Conservation (phyloP, 1,140 invertebrate species). For the Amphibalanus amphitrite region DNA sequence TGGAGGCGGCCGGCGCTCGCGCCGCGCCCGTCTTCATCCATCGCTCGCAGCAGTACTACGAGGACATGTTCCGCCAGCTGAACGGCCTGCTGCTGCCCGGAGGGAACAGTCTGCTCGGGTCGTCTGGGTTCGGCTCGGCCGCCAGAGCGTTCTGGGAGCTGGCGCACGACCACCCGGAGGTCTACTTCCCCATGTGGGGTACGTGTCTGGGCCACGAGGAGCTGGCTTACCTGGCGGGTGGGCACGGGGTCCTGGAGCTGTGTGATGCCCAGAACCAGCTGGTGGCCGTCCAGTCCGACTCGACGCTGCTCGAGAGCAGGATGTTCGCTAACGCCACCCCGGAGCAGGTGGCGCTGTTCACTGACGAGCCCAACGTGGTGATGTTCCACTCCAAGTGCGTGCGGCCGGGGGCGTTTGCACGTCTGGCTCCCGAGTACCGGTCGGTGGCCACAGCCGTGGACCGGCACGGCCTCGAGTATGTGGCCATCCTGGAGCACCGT, state of each 20-base stretch:
- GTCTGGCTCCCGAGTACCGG: conserved; percentile 15
- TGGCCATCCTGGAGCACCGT: conserved; percentile 35
- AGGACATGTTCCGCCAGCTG: background rate
- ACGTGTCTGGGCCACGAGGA: conserved; percentile 15
- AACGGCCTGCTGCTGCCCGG: conserved; percentile 55
- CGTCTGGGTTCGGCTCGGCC: too few species aligned
- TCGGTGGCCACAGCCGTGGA: conserved; percentile 53
- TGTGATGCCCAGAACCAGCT: background rate
- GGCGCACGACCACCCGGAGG: conserved; percentile 24
- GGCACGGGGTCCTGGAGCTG: conserved; percentile 22
- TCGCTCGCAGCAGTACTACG: too few species aligned
- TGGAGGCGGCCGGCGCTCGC: conserved; percentile 61
- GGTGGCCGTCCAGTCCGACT: too few species aligned
- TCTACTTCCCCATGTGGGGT: conserved; percentile 12
- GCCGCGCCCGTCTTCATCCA: conserved; percentile 51
- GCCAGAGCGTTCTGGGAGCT: conserved; percentile 18
- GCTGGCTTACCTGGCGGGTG: background rate
- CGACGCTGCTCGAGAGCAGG: too few species aligned
- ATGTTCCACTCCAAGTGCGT: background rate
- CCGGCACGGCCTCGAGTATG: conserved; percentile 41
- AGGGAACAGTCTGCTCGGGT: conserved; percentile 25
- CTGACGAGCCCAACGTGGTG: background rate
- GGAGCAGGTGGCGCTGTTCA: conserved; percentile 29
- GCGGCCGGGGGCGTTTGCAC: background rate
- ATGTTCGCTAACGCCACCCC: conserved; percentile 1